phyloP scores from a whole-genome alignment of 2,113 vertebrate genomes.

The Pandion haliaetus region DNA sequence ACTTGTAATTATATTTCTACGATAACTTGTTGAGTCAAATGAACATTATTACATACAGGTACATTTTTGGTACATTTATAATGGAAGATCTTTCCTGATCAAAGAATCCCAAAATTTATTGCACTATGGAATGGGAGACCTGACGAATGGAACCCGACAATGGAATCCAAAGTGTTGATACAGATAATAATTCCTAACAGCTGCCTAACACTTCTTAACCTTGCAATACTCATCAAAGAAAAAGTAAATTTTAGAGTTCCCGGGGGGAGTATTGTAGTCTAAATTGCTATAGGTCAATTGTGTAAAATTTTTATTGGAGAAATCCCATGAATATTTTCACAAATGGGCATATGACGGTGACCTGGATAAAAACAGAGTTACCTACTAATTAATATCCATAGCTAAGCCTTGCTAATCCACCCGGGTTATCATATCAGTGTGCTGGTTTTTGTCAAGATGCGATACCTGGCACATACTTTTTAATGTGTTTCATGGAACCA shows the following conservation, averaged over 20 bases:
- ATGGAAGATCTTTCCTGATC: not conserved
- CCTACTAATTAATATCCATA: not conserved
- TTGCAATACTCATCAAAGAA: not conserved
- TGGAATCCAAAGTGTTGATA: not conserved
- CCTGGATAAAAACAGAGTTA: not conserved
- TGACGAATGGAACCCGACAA: not conserved
- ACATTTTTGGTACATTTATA: not conserved
- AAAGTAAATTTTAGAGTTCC: not conserved
- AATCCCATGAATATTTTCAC: not conserved
- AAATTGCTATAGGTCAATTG: not conserved
- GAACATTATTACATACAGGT: not conserved
- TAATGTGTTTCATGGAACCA: not conserved
- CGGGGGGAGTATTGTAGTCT: rapidly evolving
- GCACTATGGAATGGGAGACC: not conserved
- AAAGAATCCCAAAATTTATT: not conserved
- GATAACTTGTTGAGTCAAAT: not conserved
- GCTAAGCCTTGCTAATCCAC: not conserved
- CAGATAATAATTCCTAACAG: not conserved
- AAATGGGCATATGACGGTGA: not conserved
- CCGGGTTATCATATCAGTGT: not conserved
- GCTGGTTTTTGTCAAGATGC: not conserved
- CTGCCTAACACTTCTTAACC: not conserved
- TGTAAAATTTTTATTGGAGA: not conserved
- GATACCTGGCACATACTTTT: not conserved
- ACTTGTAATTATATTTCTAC: not conserved